A percentile compares a stretch with the other conserved stretches of the same genome.
phyloP scores from a whole-genome alignment of 2,888 invertebrate genomes.

The Parnassius orleans region DNA sequence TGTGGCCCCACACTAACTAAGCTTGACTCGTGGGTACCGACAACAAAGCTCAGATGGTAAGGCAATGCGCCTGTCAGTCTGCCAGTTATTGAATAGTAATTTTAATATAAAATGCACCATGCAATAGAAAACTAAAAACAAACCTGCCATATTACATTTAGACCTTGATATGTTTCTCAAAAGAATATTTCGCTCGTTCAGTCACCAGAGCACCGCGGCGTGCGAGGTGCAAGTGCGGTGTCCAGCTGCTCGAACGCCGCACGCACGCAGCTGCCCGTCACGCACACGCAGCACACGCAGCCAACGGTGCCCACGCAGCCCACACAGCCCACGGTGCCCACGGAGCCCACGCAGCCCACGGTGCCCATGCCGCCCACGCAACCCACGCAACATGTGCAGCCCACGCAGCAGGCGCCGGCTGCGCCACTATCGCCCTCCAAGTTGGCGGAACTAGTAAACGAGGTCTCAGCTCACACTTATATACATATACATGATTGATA shows the following conservation, averaged over 20 bases:
- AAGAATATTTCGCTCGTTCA: slow-evolving; percentile 26
- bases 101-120: no score
- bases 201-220: slow-evolving; percentile 66
- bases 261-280: slow-evolving; percentile 52
- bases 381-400: slow-evolving; percentile 39
- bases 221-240: slow-evolving; percentile 45
- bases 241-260: slow-evolving; percentile 59
- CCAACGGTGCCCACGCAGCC: slow-evolving; percentile 30
- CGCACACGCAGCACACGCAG: slow-evolving; percentile 36
- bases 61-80: no score
- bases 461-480: slow-evolving; percentile 16
- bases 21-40: no score
- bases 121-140: no score
- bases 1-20: no score
- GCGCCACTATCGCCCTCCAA: slow-evolving; percentile 31
- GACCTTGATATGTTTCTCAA: no score
- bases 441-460: slow-evolving; percentile 29
- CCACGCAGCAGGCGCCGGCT: slow-evolving; percentile 40
- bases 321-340: slow-evolving; percentile 40
- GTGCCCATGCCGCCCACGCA: slow-evolving; percentile 29
- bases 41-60: no score
- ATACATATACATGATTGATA: no score
- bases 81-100: no score
- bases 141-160: no score
- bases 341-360: slow-evolving; percentile 40